phyloP scores from a whole-genome alignment of 2,797 vertebrate species.

The Austrolebias charrua region DNA sequence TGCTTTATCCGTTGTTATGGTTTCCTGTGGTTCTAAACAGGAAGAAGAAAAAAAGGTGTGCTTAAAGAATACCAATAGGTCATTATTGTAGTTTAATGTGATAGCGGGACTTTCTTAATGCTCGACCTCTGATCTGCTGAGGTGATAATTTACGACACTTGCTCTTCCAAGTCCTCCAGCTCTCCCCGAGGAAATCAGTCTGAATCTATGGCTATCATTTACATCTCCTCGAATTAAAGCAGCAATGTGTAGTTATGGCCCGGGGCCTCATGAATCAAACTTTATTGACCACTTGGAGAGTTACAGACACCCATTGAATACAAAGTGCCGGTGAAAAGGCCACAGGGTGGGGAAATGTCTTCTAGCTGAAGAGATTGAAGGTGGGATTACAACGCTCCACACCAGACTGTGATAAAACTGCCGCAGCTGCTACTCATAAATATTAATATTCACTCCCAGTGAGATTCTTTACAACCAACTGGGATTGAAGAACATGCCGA shows the following conservation, averaged over 20 bases:
- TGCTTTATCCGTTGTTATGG: constrained; percentile 14
- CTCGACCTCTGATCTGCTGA: constrained; percentile 65
- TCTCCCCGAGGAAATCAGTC: constrained; percentile 76
- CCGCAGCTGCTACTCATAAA: constrained; percentile 58
- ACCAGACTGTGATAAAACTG: constrained; percentile 48
- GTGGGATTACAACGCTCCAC: constrained; percentile 29
- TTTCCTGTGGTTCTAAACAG: background rate
- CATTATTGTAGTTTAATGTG: constrained; percentile 67
- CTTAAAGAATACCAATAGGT: constrained; percentile 43
- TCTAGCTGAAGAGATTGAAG: constrained; percentile 43
- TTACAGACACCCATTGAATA: constrained; percentile 71
- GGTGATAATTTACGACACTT: constrained; percentile 55
- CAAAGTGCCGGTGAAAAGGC: constrained; percentile 64
- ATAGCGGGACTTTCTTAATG: constrained; percentile 45
- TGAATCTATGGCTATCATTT: constrained; percentile 69
- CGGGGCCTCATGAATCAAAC: constrained; percentile 68
- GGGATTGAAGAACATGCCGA: constrained; percentile 31
- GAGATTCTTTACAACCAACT: constrained; percentile 42
- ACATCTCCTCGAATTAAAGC: constrained; percentile 74
- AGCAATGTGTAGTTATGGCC: constrained; percentile 55
- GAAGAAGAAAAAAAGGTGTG: constrained; percentile 8
- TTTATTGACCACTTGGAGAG: constrained; percentile 75
- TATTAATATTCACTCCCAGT: constrained; percentile 56
- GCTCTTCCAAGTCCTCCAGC: constrained; percentile 14
- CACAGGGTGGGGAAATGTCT: constrained; percentile 33